Evolutionary conservation across 2,888 invertebrate species (phyloP).

Genomic region (Drosophila merina): DNA sequence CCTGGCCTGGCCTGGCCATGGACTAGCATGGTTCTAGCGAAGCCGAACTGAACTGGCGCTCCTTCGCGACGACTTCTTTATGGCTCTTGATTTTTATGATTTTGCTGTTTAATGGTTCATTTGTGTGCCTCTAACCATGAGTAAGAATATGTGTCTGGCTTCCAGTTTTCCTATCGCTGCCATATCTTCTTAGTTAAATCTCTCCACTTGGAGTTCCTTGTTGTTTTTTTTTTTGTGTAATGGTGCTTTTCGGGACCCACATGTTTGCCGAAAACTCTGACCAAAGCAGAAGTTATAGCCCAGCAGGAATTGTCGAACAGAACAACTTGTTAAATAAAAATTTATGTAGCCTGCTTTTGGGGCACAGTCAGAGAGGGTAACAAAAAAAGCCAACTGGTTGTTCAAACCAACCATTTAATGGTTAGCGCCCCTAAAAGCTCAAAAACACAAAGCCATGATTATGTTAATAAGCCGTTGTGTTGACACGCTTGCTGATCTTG

Average conservation of each 20-base stretch:
- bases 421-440: constrained; percentile 9
- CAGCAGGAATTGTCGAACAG: constrained; percentile 10
- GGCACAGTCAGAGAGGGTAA: background rate
- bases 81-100: constrained; percentile 81
- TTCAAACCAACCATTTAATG: constrained; percentile 13
- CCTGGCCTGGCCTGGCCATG: background rate
- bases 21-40: background rate
- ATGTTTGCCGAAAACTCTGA: constrained; percentile 52
- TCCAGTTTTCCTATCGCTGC: constrained; percentile 64
- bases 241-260: constrained; percentile 36
- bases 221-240: background rate
- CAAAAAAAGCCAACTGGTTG: constrained; percentile 9
- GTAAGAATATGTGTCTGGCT: constrained; percentile 46
- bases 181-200: constrained; percentile 51
- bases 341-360: constrained; percentile 62
- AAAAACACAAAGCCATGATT: constrained; percentile 34
- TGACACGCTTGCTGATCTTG: constrained; percentile 43
- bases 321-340: constrained; percentile 11
- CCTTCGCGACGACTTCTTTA: constrained; percentile 78
- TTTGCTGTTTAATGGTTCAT: constrained; percentile 81
- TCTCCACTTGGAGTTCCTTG: constrained; percentile 34
- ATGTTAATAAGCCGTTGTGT: constrained; percentile 47
- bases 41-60: constrained; percentile 59
- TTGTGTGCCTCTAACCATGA: constrained; percentile 56
- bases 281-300: constrained; percentile 45